Percentiles rank a stretch among this genome's conserved stretches.
These are phyloP conservation scores for Haemorhous mexicanus DNA, from an alignment of 2,113 vertebrate species.

Conservation along the genomic window DNA sequence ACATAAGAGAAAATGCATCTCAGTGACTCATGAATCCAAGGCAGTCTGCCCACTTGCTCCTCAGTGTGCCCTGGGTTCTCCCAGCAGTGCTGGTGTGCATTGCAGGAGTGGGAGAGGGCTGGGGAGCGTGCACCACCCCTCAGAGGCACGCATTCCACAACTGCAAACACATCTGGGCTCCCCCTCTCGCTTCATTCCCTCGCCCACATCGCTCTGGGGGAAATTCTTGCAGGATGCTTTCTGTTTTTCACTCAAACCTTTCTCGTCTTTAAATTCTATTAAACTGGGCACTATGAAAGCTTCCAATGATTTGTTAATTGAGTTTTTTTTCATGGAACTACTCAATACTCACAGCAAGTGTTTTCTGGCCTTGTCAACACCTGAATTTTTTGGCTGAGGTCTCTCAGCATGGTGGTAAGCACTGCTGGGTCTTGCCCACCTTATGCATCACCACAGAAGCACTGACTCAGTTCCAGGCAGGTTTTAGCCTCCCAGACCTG, in stretches of 20 bases:
- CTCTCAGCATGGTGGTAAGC: not conserved
- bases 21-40: not conserved
- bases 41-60: not conserved
- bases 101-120: not conserved
- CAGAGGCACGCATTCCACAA: not conserved
- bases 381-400: not conserved
- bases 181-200: not conserved
- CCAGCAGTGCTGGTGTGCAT: not conserved
- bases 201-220: not conserved
- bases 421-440: not conserved
- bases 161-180: not conserved
- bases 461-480: not conserved
- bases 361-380: not conserved
- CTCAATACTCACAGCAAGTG: fast-evolving
- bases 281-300: not conserved
- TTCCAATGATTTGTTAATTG: not conserved
- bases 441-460: not conserved
- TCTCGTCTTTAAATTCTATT: not conserved
- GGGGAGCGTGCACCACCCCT: fast-evolving
- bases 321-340: not conserved
- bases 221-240: slow-evolving; percentile 38
- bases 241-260: slow-evolving; percentile 2
- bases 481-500: not conserved
- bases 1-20: not conserved
- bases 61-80: not conserved